Evolutionary conservation across 1,140 invertebrate species (phyloP).

Genomic region (Teleopsis dalmanni): DNA sequence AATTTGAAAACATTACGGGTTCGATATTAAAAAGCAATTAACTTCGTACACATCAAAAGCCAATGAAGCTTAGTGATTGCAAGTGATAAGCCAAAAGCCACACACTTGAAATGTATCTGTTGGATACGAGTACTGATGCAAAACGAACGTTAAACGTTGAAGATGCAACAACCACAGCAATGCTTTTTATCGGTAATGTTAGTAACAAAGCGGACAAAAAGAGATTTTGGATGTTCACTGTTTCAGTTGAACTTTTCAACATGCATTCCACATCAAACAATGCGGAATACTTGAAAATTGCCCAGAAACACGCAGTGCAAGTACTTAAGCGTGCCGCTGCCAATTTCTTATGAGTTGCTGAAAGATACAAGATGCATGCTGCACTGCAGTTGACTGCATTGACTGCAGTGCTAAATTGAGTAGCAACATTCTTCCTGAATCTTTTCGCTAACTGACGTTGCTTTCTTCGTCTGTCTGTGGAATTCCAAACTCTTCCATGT

Average conservation of each 20-base stretch:
- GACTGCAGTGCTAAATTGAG: slow-evolving; percentile 2
- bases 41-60: slow-evolving; percentile 1
- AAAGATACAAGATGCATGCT: neutral
- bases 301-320: too few relatives aligned
- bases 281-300: too few relatives aligned
- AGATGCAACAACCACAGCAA: neutral
- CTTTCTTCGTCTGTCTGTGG: neutral
- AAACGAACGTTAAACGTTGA: neutral
- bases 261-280: too few relatives aligned
- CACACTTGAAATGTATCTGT: too few relatives aligned
- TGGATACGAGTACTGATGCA: too few relatives aligned
- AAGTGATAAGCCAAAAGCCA: slow-evolving; percentile 3
- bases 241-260: too few relatives aligned
- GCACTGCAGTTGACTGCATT: neutral
- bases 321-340: too few relatives aligned
- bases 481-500: too few relatives aligned
- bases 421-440: slow-evolving; percentile 1
- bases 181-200: too few relatives aligned
- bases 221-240: too few relatives aligned
- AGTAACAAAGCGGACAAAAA: too few relatives aligned
- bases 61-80: slow-evolving; percentile 3
- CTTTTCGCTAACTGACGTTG: neutral
- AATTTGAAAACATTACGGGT: too few relatives aligned
- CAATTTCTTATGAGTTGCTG: neutral
- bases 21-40: neutral